A percentile compares a stretch with the other conserved stretches of the same genome.
phyloP scores from a whole-genome alignment of 1,140 invertebrate genomes.

The Pantala flavescens region DNA sequence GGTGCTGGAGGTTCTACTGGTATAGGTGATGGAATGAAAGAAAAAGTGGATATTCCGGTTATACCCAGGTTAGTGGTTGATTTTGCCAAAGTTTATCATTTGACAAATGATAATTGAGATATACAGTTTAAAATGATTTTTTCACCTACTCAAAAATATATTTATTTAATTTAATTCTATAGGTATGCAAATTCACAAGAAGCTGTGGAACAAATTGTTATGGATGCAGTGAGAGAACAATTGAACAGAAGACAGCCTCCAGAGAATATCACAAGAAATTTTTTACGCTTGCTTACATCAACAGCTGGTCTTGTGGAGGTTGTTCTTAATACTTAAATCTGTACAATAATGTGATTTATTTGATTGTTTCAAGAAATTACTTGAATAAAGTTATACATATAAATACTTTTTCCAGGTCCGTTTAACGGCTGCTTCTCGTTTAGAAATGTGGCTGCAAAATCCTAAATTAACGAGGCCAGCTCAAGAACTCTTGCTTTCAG shows the following conservation, averaged over 20 bases:
- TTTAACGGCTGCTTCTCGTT: conserved; percentile 62
- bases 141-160: too few species aligned
- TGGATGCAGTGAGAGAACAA: conserved; percentile 81
- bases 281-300: conserved; percentile 71
- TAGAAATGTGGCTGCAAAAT: conserved; percentile 93
- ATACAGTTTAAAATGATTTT: too few species aligned
- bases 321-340: too few species aligned
- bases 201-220: conserved; percentile 66
- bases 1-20: conserved; percentile 16
- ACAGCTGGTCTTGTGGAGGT: conserved; percentile 76
- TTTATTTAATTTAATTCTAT: conserved; percentile 18
- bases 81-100: too few species aligned
- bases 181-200: conserved; percentile 55
- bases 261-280: conserved; percentile 78
- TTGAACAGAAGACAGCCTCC: conserved; percentile 69
- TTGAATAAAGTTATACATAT: too few species aligned
- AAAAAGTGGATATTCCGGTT: conserved; percentile 21
- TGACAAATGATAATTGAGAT: too few species aligned
- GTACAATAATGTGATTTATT: neutral
- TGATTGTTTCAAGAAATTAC: neutral
- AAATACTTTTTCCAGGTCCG: conserved; percentile 47
- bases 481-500: conserved; percentile 85
- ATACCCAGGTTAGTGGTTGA: conserved; percentile 18
- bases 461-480: conserved; percentile 83
- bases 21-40: conserved; percentile 4